phyloP scores from a whole-genome alignment of 2,797 vertebrate genomes.

The Oreonectes daqikongensis region DNA sequence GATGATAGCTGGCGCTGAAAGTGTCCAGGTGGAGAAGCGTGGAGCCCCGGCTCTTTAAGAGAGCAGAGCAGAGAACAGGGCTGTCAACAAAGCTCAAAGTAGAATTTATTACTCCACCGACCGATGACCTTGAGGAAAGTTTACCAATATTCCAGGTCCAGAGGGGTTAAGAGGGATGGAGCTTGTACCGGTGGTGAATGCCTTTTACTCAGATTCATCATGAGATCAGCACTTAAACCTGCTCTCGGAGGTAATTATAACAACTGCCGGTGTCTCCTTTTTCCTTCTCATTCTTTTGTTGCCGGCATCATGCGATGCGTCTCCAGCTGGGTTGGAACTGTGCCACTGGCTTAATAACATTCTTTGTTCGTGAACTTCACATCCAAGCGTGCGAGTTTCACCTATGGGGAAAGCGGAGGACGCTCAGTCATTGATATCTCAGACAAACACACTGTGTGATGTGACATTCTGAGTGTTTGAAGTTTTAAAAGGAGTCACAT shows the following conservation, averaged over 20 bases:
- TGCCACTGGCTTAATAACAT: slow-evolving; percentile 32
- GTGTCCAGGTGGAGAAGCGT: slow-evolving; percentile 32
- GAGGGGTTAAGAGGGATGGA: slow-evolving; percentile 50
- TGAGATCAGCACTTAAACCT: slow-evolving; percentile 47
- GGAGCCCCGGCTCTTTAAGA: slow-evolving; percentile 36
- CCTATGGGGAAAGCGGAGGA: not conserved
- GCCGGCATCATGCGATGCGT: slow-evolving; percentile 7
- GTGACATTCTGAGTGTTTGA: slow-evolving; percentile 1
- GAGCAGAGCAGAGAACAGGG: slow-evolving; percentile 54
- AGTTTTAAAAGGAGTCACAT: not conserved
- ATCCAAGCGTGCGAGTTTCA: slow-evolving; percentile 10
- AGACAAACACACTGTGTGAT: slow-evolving; percentile 18
- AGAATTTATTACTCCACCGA: slow-evolving; percentile 69
- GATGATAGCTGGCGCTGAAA: slow-evolving; percentile 35
- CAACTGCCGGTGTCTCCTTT: slow-evolving; percentile 30
- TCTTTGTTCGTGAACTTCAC: slow-evolving; percentile 35
- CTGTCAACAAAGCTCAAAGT: slow-evolving; percentile 67
- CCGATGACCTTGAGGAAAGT: slow-evolving; percentile 70
- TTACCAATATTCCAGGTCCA: slow-evolving; percentile 65
- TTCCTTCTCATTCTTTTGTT: not conserved
- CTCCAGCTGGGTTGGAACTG: slow-evolving; percentile 36
- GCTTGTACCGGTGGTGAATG: slow-evolving; percentile 29
- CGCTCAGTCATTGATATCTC: slow-evolving; percentile 11
- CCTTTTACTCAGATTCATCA: not conserved
- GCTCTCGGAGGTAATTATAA: slow-evolving; percentile 51